Evolutionary conservation across 1,140 invertebrate species (phyloP).

Genomic region (Zaprionus vittiger): DNA sequence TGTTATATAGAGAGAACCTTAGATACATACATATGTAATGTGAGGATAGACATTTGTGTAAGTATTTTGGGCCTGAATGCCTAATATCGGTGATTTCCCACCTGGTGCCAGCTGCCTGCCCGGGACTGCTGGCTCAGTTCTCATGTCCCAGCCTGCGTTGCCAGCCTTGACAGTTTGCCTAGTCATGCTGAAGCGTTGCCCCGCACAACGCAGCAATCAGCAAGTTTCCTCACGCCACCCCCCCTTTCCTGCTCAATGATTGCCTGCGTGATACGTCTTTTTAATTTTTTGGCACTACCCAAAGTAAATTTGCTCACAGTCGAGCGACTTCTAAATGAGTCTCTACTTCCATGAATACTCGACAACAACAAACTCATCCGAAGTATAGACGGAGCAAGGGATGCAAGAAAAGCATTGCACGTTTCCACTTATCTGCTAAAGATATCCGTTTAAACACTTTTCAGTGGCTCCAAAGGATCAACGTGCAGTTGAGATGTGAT

Average conservation of each 20-base stretch:
- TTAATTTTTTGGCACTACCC: constrained; percentile 27
- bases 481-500: background rate
- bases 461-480: too few relatives aligned
- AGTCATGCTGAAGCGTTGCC: constrained; percentile 63
- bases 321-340: constrained; percentile 1
- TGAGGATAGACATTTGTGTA: constrained; percentile 9
- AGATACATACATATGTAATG: background rate
- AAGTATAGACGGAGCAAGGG: background rate
- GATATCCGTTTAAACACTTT: too few relatives aligned
- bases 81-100: constrained; percentile 23
- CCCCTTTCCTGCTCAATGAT: background rate
- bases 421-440: background rate
- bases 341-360: background rate
- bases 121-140: background rate
- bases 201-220: constrained; percentile 31
- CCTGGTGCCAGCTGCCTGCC: constrained; percentile 7
- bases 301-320: constrained; percentile 15
- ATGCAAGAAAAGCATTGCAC: background rate
- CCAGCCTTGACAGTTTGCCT: constrained; percentile 44
- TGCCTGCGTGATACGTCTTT: constrained; percentile 1
- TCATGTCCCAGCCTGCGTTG: background rate
- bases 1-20: background rate
- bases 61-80: constrained; percentile 25
- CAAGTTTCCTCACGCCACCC: background rate
- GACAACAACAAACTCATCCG: background rate